Base-by-base conservation (phyloP, 2,797 vertebrate species). In the Gouania willdenowi region DNA sequence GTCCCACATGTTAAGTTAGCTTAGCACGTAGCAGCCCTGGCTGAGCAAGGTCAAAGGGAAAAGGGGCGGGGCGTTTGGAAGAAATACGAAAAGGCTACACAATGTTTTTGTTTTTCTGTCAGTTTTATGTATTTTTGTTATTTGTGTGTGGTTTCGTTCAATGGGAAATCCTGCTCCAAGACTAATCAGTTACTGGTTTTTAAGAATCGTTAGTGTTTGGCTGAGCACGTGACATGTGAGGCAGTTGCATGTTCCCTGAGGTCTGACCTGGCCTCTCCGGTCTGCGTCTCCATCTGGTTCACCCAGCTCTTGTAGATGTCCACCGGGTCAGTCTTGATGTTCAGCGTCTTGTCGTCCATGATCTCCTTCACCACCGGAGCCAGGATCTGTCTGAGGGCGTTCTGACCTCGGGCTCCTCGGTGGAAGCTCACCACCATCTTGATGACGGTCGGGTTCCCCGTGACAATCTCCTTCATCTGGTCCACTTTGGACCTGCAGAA, bases 361-460 rank as follows among this genome's bases (percentile, higher is more conserved):
- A 97, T 98, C 80, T 98, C 96, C 70, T 98, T 98, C 64, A 98
- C 95, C 0, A 97, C 95, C 0, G 96, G 95, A 0, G 91, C 92
- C 74, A 98, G 74, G 56, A 98, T 98, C 86, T 98, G 95, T 15
- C 95, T 79, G 62, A 98, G 82, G 0, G 95, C 95, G 4, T 98
- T 98, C 81, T 98, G 95, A 16, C 95, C 96, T 1, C 95, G 87
- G 1, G 95, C 90, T 0, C 96, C 96, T 11, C 95, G 84, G 82
- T 98, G 95, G 83, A 98, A 98, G 49, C 95, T 98, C 47, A 98
- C 95, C 64, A 98, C 96, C 96, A 98, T 98, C 84, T 98, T 98
- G 71, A 98, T 98, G 53, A 98, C 94, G 0, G 95, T 98, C 1
- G 96, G 96, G 70, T 98, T 98, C 23, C 95, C 96, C 0, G 96